phyloP scores from a whole-genome alignment of 2,113 vertebrate genomes.

The Protobothrops flavoviridis region DNA sequence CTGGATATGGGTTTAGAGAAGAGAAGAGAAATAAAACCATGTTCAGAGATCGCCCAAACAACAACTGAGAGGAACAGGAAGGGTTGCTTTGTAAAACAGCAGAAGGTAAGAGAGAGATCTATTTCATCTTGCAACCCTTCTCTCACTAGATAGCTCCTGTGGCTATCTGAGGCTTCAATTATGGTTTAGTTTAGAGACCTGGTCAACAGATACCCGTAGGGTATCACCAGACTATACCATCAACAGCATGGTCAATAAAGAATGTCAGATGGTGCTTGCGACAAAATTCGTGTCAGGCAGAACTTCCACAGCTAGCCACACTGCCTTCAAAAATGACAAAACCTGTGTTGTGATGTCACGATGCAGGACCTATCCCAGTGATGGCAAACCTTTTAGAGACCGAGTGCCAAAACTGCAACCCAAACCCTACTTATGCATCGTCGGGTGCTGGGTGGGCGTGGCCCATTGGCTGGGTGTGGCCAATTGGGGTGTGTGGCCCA shows the following conservation, averaged over 20 bases:
- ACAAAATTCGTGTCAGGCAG: background rate
- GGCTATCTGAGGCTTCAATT: background rate
- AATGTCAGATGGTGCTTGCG: background rate
- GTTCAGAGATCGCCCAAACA: background rate
- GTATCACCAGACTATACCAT: background rate
- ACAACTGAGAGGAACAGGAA: background rate
- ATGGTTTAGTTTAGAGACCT: background rate
- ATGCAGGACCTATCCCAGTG: background rate
- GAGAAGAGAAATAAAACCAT: background rate
- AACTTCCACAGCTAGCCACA: background rate
- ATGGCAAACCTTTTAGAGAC: no score
- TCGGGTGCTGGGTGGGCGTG: no score
- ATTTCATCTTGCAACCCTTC: background rate
- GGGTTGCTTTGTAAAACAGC: background rate
- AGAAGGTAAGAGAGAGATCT: background rate
- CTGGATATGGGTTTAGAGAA: background rate
- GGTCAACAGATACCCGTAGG: background rate
- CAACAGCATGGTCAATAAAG: background rate
- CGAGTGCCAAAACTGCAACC: no score
- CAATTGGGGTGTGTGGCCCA: no score
- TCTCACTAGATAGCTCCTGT: background rate
- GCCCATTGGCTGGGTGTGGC: no score
- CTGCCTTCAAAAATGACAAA: background rate
- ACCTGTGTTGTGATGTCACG: background rate
- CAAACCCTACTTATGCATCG: no score